phyloP scores from a whole-genome alignment of 2,113 vertebrate species.

The Amblyopsis rosae region DNA sequence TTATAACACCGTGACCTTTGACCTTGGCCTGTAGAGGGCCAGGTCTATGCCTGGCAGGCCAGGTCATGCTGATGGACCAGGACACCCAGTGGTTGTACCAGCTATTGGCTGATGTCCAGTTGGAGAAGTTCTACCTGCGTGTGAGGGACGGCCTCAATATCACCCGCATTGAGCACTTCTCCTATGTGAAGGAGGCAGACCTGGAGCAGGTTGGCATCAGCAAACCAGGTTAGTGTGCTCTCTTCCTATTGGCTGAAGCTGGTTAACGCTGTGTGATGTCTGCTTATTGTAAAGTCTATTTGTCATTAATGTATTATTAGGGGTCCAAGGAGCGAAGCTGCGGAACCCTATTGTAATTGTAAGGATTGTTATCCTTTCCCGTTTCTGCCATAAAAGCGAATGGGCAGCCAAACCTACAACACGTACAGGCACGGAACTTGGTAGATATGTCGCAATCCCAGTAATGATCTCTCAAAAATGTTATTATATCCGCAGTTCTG shows the following conservation, averaged over 20 bases:
- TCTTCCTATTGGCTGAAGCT: neutral
- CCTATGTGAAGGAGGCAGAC: constrained; percentile 84
- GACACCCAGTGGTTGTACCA: constrained; percentile 82
- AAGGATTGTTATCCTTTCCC: too few species aligned
- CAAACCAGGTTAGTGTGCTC: constrained; percentile 80
- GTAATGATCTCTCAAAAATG: too few species aligned
- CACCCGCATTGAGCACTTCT: constrained; percentile 82
- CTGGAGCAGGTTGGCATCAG: constrained; percentile 87
- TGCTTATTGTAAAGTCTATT: too few species aligned
- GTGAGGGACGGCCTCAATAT: constrained; percentile 86
- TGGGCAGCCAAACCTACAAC: too few species aligned
- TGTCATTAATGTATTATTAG: too few species aligned
- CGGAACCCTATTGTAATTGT: too few species aligned
- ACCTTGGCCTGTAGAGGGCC: constrained; percentile 6
- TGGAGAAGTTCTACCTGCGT: constrained; percentile 84
- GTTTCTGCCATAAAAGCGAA: too few species aligned
- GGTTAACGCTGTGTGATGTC: neutral
- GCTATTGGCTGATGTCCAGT: constrained; percentile 82
- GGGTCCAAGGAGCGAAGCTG: too few species aligned
- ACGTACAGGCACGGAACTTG: too few species aligned
- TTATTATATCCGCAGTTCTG: too few species aligned
- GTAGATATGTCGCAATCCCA: too few species aligned
- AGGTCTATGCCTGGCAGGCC: constrained; percentile 16
- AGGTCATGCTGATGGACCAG: constrained; percentile 80
- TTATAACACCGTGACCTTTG: neutral